Percentiles rank a stretch among this genome's conserved stretches.
Conservation (phyloP, 2,113 vertebrate genomes). For the Sitta europaea region DNA sequence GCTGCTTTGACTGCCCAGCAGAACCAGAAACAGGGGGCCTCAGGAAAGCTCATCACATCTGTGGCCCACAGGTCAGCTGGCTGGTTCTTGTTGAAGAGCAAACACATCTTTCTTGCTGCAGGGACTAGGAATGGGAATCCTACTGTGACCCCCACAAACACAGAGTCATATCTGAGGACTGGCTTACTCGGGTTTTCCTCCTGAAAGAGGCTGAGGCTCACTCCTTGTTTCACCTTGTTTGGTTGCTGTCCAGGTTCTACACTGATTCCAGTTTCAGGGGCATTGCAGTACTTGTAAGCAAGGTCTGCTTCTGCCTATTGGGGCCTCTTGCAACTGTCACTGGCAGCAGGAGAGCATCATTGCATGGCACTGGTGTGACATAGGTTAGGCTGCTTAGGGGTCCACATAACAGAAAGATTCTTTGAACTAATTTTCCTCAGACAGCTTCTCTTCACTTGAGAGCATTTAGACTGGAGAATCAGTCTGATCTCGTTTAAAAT, state of each 20-base stretch:
- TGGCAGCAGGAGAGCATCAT: background rate
- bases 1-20: background rate
- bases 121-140: background rate
- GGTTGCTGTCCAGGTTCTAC: background rate
- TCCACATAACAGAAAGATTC: background rate
- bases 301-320: accelerated
- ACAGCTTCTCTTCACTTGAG: background rate
- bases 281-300: background rate
- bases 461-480: background rate
- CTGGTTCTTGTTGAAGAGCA: background rate
- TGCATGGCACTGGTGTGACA: background rate
- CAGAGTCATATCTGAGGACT: background rate
- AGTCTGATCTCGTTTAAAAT: background rate
- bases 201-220: background rate
- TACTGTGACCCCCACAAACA: accelerated
- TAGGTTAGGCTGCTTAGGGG: background rate
- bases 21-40: background rate
- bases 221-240: background rate
- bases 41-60: background rate
- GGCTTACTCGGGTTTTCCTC: background rate
- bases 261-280: background rate
- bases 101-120: background rate
- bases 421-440: background rate
- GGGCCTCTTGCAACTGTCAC: background rate
- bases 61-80: background rate